Percentiles rank a stretch among this genome's conserved stretches.
These are phyloP conservation scores for Drusus annulatus DNA, from an alignment of 1,140 invertebrate genomes.

Conservation along the genomic window DNA sequence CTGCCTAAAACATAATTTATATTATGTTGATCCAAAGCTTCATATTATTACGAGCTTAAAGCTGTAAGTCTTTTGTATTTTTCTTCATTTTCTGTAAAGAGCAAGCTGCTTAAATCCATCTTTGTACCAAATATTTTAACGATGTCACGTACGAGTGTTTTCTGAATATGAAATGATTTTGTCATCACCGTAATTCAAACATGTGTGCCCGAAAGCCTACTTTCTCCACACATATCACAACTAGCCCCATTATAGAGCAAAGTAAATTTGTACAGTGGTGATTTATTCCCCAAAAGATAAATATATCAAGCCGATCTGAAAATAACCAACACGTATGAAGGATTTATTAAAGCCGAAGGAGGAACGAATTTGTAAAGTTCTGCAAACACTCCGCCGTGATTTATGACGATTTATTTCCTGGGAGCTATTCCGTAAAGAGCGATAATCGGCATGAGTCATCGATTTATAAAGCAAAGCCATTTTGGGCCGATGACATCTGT, in stretches of 20 bases:
- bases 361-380: slow-evolving; percentile 51
- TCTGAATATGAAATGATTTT: background rate
- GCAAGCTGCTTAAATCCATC: too few species aligned
- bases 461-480: slow-evolving; percentile 54
- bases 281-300: slow-evolving; percentile 18
- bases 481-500: slow-evolving; percentile 51
- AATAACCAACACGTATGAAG: slow-evolving; percentile 38
- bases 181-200: background rate
- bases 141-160: too few species aligned
- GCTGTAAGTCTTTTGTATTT: too few species aligned
- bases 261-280: slow-evolving; percentile 29
- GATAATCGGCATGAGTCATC: slow-evolving; percentile 51
- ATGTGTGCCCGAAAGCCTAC: background rate
- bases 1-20: too few species aligned
- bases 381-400: slow-evolving; percentile 53
- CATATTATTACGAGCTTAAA: too few species aligned
- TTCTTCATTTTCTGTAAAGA: too few species aligned
- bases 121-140: too few species aligned
- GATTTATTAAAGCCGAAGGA: slow-evolving; percentile 53
- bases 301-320: slow-evolving; percentile 15
- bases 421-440: slow-evolving; percentile 48
- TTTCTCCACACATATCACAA: background rate
- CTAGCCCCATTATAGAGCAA: slow-evolving; percentile 17
- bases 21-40: too few species aligned
- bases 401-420: slow-evolving; percentile 56